phyloP scores from a whole-genome alignment of 2,888 invertebrate species.

The Himalopsyche japonica region DNA sequence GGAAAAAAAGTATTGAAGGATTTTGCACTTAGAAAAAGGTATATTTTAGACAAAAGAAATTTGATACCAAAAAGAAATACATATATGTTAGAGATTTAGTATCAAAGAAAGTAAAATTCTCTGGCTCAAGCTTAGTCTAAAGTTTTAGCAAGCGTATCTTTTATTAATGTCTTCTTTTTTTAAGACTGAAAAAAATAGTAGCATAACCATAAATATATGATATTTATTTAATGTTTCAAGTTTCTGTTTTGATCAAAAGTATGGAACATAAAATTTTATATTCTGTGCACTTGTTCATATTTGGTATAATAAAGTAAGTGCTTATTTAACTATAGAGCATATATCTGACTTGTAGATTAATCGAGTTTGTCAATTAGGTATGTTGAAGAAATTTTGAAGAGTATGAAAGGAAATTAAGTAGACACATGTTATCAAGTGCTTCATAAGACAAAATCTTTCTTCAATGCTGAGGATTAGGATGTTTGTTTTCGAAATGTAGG shows the following conservation, averaged over 20 bases:
- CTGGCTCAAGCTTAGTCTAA: not conserved
- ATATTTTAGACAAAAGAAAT: not conserved
- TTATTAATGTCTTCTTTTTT: not conserved
- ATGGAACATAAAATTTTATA: not conserved
- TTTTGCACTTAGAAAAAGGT: not conserved
- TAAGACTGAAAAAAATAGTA: too few relatives aligned
- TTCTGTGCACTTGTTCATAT: not conserved
- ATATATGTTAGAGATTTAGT: not conserved
- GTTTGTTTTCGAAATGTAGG: too few relatives aligned
- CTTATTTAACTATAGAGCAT: not conserved
- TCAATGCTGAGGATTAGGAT: too few relatives aligned
- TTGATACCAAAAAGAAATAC: not conserved
- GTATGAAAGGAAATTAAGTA: not conserved
- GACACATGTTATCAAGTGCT: too few relatives aligned
- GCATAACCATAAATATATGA: too few relatives aligned
- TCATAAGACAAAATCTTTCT: too few relatives aligned
- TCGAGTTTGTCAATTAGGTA: not conserved
- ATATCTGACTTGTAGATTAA: not conserved
- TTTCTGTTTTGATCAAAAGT: too few relatives aligned
- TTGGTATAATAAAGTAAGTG: not conserved
- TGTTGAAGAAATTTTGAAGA: not conserved
- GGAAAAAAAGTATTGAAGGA: not conserved
- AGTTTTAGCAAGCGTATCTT: not conserved
- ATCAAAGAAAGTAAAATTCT: not conserved
- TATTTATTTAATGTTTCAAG: too few relatives aligned